Evolutionary conservation across 2,113 vertebrate genomes (phyloP).

Genomic region (Etheostoma cragini): DNA sequence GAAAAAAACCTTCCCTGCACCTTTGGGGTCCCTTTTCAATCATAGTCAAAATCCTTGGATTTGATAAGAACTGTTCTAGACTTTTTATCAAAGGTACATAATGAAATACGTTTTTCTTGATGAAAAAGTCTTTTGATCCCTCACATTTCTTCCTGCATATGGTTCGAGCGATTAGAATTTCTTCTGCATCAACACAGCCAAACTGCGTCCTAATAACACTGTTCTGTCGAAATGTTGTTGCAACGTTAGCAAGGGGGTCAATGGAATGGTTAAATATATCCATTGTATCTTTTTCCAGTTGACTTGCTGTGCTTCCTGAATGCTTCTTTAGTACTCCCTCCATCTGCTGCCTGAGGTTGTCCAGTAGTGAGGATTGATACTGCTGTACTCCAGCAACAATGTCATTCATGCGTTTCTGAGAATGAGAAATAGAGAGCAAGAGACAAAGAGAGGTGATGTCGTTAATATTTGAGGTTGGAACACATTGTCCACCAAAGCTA

Average conservation of each 20-base stretch:
- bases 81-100: neutral
- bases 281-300: slow-evolving; percentile 30
- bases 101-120: slow-evolving; percentile 23
- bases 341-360: slow-evolving; percentile 24
- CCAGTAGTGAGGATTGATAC: slow-evolving; percentile 54
- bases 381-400: slow-evolving; percentile 40
- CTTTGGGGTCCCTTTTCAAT: slow-evolving; percentile 8
- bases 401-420: slow-evolving; percentile 29
- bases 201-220: slow-evolving; percentile 38
- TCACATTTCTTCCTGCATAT: slow-evolving; percentile 34
- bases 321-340: slow-evolving; percentile 34
- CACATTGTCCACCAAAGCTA: no score
- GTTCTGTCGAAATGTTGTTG: slow-evolving; percentile 33
- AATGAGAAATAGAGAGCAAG: neutral
- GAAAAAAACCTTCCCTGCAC: slow-evolving; percentile 22
- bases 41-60: neutral
- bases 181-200: slow-evolving; percentile 28
- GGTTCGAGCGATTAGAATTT: slow-evolving; percentile 48
- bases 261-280: slow-evolving; percentile 39
- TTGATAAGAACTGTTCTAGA: no score
- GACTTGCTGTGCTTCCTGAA: slow-evolving; percentile 23
- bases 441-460: no score
- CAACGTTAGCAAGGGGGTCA: slow-evolving; percentile 41
- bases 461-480: no score
- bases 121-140: slow-evolving; percentile 27